Evolutionary conservation across 1,140 invertebrate species (phyloP).

Genomic region (Portunus trituberculatus): DNA sequence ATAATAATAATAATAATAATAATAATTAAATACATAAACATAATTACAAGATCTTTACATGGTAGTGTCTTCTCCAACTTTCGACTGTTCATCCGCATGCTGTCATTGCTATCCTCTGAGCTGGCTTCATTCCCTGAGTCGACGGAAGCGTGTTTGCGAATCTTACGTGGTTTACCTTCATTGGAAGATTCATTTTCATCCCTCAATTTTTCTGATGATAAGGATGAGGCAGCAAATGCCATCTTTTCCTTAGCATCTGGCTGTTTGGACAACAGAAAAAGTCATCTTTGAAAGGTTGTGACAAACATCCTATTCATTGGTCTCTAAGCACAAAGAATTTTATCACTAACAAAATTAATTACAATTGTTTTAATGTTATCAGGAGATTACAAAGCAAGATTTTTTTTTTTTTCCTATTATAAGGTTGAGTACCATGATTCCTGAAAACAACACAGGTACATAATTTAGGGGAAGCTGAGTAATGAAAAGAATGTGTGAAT

Average conservation of each 20-base stretch:
- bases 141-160: conserved; percentile 80
- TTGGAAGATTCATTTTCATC: conserved; percentile 78
- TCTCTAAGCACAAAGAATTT: neutral
- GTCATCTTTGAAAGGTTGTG: no score
- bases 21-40: no score
- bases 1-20: no score
- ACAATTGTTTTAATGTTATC: neutral
- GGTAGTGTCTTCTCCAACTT: conserved; percentile 46
- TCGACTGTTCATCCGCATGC: conserved; percentile 79
- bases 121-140: conserved; percentile 91
- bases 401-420: no score
- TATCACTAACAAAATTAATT: neutral
- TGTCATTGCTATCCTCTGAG: conserved; percentile 95
- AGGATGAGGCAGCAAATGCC: conserved; percentile 85
- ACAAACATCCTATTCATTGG: neutral
- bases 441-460: no score
- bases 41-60: neutral
- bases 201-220: conserved; percentile 82
- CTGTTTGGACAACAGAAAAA: conserved; percentile 76
- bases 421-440: no score
- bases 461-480: no score
- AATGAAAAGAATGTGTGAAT: no score
- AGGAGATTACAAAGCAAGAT: no score
- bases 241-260: conserved; percentile 90
- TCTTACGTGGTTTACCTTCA: conserved; percentile 66